Evolutionary conservation across 2,888 invertebrate genomes (phyloP).

Genomic region (Xylophagus ater): DNA sequence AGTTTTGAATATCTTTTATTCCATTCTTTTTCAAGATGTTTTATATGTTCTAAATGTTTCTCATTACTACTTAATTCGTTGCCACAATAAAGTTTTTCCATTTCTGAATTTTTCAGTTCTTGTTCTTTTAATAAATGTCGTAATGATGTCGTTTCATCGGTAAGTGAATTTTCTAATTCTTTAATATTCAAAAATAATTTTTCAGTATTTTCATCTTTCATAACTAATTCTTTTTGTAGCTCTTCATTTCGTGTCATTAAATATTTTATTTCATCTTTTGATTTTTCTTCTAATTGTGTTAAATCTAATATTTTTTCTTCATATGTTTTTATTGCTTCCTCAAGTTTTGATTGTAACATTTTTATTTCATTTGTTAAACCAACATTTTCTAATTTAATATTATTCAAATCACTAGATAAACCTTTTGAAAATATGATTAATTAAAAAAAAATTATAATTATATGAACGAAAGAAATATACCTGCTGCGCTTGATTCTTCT

Average conservation of each 20-base stretch:
- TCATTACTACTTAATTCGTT: slow-evolving; percentile 18
- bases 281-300: slow-evolving; percentile 21
- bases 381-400: not conserved
- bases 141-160: slow-evolving; percentile 10
- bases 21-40: slow-evolving; percentile 15
- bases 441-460: slow-evolving; percentile 1
- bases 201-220: slow-evolving; percentile 28
- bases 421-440: not conserved
- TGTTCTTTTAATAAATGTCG: slow-evolving; percentile 12
- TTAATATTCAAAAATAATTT: slow-evolving; percentile 31
- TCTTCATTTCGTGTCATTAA: slow-evolving; percentile 27
- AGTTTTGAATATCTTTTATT: slow-evolving; percentile 25
- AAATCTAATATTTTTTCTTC: slow-evolving; percentile 4
- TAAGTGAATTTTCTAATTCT: slow-evolving; percentile 20
- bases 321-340: not conserved
- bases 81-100: slow-evolving; percentile 20
- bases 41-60: slow-evolving; percentile 3
- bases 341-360: not conserved
- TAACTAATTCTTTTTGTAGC: slow-evolving; percentile 27
- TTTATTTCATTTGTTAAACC: slow-evolving; percentile 1
- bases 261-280: slow-evolving; percentile 22
- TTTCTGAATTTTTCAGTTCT: slow-evolving; percentile 14
- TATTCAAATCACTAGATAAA: slow-evolving; percentile 1
- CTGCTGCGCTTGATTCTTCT: no score
- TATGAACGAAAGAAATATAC: slow-evolving; percentile 1